phyloP scores from a whole-genome alignment of 2,113 vertebrate genomes.

The Plestiodon gilberti region DNA sequence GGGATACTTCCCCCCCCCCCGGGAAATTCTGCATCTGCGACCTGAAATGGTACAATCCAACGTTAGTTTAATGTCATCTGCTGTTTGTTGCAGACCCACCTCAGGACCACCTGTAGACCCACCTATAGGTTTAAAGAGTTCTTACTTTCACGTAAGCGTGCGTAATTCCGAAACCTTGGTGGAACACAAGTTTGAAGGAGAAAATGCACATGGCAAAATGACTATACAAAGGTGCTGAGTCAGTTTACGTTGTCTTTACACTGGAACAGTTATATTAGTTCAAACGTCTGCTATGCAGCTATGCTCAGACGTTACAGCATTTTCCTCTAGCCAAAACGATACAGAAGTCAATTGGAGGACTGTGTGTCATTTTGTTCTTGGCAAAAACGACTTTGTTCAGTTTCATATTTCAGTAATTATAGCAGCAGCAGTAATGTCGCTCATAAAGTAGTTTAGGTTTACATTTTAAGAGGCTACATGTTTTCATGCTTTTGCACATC shows the following conservation, averaged over 20 bases:
- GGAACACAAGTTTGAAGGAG: neutral
- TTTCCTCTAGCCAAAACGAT: neutral
- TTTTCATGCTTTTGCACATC: too few relatives aligned
- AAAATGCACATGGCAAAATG: neutral
- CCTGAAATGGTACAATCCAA: neutral
- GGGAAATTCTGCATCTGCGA: neutral
- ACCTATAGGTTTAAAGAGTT: neutral
- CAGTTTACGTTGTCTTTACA: neutral
- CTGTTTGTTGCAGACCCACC: neutral
- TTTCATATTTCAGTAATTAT: neutral
- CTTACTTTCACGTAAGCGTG: neutral
- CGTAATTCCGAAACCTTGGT: neutral
- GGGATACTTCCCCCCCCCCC: neutral
- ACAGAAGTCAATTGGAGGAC: neutral
- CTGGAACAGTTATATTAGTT: neutral
- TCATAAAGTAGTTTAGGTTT: neutral
- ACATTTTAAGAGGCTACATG: neutral
- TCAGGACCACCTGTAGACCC: too few relatives aligned
- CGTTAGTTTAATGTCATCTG: too few relatives aligned
- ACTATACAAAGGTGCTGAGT: conserved; percentile 2
- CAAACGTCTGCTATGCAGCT: neutral
- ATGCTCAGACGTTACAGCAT: neutral
- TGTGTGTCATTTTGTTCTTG: neutral
- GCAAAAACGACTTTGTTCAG: neutral
- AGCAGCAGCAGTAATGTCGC: neutral